Base-by-base conservation (phyloP, 2,888 invertebrate genomes). In the Muschampia plurimacula region DNA sequence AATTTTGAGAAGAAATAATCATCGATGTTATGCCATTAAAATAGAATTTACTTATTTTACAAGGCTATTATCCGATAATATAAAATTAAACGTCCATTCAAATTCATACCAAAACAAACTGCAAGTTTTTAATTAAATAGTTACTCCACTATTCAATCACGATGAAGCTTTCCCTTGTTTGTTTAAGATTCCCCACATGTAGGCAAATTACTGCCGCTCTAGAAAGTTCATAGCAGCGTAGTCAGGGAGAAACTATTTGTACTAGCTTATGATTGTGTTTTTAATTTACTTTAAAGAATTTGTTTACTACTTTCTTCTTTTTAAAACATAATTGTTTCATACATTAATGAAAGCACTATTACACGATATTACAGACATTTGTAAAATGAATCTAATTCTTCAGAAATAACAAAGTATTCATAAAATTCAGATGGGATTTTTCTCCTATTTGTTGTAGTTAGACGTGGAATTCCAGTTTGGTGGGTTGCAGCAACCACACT, bases 181-280 rank as follows among this genome's bases (percentile, higher is more conserved):
- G 41, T 62, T 41, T 5, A 62, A 62, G 39, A 62, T 62, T 60
- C 60, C n/a, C 60, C 60, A 60, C 32, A 60, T 60, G 60, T n/a
- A 36, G 32, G 62, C 62, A 62, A 62, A 62, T 62, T 36, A 62
- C 39, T 62, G 36, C 62, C 41, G 62, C 59, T 60, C 59, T 10
- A 22, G 62, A 62, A 13, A 62, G 39, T 62, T 62, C 62, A 62
- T 39, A 62, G 62, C n/a, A 15, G 15, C 12, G 39, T 62, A 59
- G 28, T 62, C n/a, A 15, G n/a, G 6, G 36, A 22, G 62, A 62
- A 13, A 62, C 8, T 39, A 36, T 60, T 60, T 36, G 36, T 60
- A 39, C n/a, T 10, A 60, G 60, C 36, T 60, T 60, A 60, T 60
- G 60, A 36, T 32, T 36, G 7, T 36, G 7, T 60, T 39, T 13